Percentiles rank a stretch among this genome's conserved stretches.
phyloP scores from a whole-genome alignment of 2,888 invertebrate species.

The Ligdia adustata region DNA sequence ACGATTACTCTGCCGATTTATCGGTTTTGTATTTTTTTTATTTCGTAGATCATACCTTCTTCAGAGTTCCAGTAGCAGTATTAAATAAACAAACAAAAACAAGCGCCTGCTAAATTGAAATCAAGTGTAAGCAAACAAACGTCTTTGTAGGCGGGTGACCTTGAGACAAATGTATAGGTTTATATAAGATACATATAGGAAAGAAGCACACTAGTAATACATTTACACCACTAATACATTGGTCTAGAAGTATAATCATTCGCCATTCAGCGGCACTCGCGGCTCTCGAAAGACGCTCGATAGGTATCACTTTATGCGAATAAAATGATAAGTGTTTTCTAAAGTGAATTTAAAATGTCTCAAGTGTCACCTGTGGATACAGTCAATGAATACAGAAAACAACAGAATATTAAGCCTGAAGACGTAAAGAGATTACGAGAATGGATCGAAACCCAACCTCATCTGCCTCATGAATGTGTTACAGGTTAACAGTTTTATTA shows the following conservation, averaged over 20 bases:
- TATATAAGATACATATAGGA: conserved; percentile 10
- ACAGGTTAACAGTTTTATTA: conserved; percentile 53
- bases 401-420: conserved; percentile 80
- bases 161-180: conserved; percentile 14
- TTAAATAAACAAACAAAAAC: too few species aligned
- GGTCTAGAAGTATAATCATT: too few species aligned
- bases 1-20: too few species aligned
- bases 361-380: conserved; percentile 39
- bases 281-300: conserved; percentile 11
- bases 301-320: conserved; percentile 9
- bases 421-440: conserved; percentile 82
- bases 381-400: conserved; percentile 80
- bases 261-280: conserved; percentile 25
- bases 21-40: too few species aligned
- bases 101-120: too few species aligned
- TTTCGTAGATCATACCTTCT: too few species aligned
- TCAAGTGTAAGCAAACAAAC: conserved; percentile 2
- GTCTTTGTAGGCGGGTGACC: conserved; percentile 13
- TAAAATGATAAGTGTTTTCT: conserved; percentile 22
- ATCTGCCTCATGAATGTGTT: conserved; percentile 79
- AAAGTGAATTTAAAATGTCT: conserved; percentile 43
- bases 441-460: conserved; percentile 86
- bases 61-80: not conserved
- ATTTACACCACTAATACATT: conserved; percentile 10
- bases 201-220: not conserved